phyloP scores from a whole-genome alignment of 2,888 invertebrate genomes.

The Nezara viridula region DNA sequence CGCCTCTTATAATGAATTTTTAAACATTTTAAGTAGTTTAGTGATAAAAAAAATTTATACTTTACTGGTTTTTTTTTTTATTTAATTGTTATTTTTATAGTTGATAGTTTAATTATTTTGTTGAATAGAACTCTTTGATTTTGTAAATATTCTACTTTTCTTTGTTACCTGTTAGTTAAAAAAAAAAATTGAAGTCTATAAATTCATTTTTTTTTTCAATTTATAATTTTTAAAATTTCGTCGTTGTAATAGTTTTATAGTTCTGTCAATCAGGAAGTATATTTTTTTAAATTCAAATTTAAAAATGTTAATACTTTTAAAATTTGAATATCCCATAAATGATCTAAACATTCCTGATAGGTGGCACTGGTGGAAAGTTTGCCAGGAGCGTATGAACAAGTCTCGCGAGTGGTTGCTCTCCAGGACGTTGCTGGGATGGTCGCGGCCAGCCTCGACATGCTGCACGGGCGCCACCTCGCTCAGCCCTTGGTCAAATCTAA shows the following conservation, averaged over 20 bases:
- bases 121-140: too few species aligned
- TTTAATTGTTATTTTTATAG: too few species aligned
- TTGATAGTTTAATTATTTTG: too few species aligned
- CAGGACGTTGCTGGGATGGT: slow-evolving; percentile 86
- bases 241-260: background rate
- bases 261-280: too few species aligned
- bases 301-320: background rate
- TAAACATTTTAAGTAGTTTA: background rate
- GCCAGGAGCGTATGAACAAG: slow-evolving; percentile 86
- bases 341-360: slow-evolving; percentile 69
- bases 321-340: background rate
- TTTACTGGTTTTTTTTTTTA: too few species aligned
- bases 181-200: background rate
- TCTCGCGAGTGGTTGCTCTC: slow-evolving; percentile 76
- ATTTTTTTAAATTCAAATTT: background rate
- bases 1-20: background rate
- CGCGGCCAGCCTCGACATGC: slow-evolving; percentile 82
- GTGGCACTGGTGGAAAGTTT: slow-evolving; percentile 86
- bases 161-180: too few species aligned
- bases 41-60: too few species aligned
- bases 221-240: background rate
- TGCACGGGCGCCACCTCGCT: slow-evolving; percentile 77
- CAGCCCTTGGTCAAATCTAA: slow-evolving; percentile 84
- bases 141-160: too few species aligned
- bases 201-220: background rate